These are phyloP conservation scores for Caenorhabditis sp. DNA, from an alignment of 2,888 invertebrate genomes.

Conservation along the genomic window DNA sequence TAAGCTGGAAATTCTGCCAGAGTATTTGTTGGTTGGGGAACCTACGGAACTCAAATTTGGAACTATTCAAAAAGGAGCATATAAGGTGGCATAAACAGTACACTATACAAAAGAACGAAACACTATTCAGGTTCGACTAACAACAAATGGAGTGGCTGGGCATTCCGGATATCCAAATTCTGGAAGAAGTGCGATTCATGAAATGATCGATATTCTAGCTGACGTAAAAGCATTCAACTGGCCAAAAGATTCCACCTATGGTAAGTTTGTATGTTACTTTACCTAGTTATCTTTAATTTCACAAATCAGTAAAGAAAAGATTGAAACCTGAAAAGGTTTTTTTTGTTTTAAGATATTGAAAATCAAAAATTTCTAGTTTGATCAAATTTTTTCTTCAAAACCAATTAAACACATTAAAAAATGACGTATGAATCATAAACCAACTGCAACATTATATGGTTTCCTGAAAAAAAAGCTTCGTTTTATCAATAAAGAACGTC, in stretches of 20 bases:
- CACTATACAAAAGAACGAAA: background rate
- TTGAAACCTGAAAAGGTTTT: too few relatives aligned
- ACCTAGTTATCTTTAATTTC: too few relatives aligned
- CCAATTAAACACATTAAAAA: too few relatives aligned
- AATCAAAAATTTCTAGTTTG: too few relatives aligned
- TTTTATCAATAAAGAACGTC: background rate
- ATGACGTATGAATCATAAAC: too few relatives aligned
- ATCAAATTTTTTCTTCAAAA: too few relatives aligned
- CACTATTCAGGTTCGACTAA: slow-evolving; percentile 39
- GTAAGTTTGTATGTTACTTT: too few relatives aligned
- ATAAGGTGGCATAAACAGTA: slow-evolving; percentile 47
- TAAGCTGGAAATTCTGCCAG: slow-evolving; percentile 53
- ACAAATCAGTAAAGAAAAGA: too few relatives aligned
- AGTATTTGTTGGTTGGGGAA: slow-evolving; percentile 68
- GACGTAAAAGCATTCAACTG: slow-evolving; percentile 56
- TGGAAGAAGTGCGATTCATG: slow-evolving; percentile 65
- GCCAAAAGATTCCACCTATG: slow-evolving; percentile 53
- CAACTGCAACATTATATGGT: too few relatives aligned
- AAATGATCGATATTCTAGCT: slow-evolving; percentile 58
- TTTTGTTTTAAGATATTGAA: too few relatives aligned
- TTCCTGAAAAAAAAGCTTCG: too few relatives aligned
- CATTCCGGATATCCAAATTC: slow-evolving; percentile 65
- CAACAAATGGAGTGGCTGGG: slow-evolving; percentile 52
- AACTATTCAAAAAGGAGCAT: slow-evolving; percentile 66
- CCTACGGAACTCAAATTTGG: slow-evolving; percentile 68